phyloP scores from a whole-genome alignment of 2,113 vertebrate genomes.

The Xiphias gladius region DNA sequence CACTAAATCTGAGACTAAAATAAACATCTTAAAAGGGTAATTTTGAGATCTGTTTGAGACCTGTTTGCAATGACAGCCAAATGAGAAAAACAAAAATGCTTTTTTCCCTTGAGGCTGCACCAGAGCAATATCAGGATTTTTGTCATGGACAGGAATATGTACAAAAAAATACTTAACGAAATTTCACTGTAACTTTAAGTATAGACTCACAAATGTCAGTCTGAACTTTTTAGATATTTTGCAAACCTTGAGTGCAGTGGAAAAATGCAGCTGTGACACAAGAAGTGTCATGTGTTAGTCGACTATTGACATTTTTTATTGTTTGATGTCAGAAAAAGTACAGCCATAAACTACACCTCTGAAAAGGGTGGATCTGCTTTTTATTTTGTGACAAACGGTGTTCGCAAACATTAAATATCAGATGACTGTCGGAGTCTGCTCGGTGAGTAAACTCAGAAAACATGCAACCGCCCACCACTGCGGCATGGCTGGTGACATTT shows the following conservation, averaged over 20 bases:
- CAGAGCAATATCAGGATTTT: not conserved
- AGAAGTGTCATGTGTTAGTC: not conserved
- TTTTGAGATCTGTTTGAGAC: constrained; percentile 12
- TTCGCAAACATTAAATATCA: constrained; percentile 24
- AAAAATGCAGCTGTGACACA: not conserved
- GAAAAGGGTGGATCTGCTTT: not conserved
- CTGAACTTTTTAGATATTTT: not conserved
- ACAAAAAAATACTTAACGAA: not conserved
- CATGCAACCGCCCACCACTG: constrained; percentile 8
- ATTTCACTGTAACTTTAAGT: not conserved
- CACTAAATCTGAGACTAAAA: not conserved
- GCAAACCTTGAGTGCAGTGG: not conserved
- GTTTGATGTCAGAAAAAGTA: not conserved
- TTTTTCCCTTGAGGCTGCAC: not conserved
- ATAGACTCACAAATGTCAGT: not conserved
- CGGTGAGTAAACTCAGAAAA: not conserved
- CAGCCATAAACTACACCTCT: not conserved
- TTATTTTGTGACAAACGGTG: not conserved
- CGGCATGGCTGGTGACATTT: constrained; percentile 24
- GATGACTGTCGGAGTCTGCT: not conserved
- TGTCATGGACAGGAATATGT: not conserved
- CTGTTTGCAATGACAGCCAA: not conserved
- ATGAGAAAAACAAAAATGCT: constrained; percentile 1
- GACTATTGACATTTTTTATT: too few species aligned
- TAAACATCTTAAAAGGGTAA: constrained; percentile 4